Percentiles rank a stretch among this genome's conserved stretches.
phyloP scores from a whole-genome alignment of 2,797 vertebrate genomes.

The Malacoctenus gilli region DNA sequence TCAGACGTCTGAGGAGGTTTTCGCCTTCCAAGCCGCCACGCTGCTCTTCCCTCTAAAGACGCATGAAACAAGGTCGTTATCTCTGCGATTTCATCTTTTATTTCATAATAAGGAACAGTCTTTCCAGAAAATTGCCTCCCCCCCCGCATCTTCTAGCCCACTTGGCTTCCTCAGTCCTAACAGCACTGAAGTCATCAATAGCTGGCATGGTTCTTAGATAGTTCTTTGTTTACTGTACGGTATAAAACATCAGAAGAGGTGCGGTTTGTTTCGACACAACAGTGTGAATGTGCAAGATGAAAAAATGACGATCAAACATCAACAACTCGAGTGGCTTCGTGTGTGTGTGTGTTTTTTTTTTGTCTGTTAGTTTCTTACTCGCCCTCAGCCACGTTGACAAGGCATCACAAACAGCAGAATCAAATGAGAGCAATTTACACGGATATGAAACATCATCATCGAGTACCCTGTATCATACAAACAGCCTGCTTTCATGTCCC shows the following conservation, averaged over 20 bases:
- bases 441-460: slow-evolving; percentile 33
- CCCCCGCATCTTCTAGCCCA: slow-evolving; percentile 6
- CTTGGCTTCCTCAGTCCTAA: slow-evolving; percentile 8
- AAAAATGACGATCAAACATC: slow-evolving; percentile 54
- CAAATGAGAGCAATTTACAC: slow-evolving; percentile 53
- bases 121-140: slow-evolving; percentile 35
- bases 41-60: neutral
- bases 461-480: slow-evolving; percentile 61
- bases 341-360: no score
- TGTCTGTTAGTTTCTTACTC: slow-evolving; percentile 28
- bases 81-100: slow-evolving; percentile 46
- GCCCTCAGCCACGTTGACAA: slow-evolving; percentile 58
- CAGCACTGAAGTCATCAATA: slow-evolving; percentile 24
- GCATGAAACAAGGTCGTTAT: neutral
- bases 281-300: slow-evolving; percentile 65
- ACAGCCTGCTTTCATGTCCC: slow-evolving; percentile 22
- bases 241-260: slow-evolving; percentile 63
- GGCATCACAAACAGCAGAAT: slow-evolving; percentile 61
- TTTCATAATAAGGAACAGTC: slow-evolving; percentile 50
- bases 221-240: slow-evolving; percentile 48
- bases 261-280: slow-evolving; percentile 65
- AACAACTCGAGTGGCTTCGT: slow-evolving; percentile 4
- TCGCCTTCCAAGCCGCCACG: no score
- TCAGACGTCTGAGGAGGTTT: no score
- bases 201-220: slow-evolving; percentile 24